Conservation (phyloP, 2,797 vertebrate species). For the Sebastes baramenuke region DNA sequence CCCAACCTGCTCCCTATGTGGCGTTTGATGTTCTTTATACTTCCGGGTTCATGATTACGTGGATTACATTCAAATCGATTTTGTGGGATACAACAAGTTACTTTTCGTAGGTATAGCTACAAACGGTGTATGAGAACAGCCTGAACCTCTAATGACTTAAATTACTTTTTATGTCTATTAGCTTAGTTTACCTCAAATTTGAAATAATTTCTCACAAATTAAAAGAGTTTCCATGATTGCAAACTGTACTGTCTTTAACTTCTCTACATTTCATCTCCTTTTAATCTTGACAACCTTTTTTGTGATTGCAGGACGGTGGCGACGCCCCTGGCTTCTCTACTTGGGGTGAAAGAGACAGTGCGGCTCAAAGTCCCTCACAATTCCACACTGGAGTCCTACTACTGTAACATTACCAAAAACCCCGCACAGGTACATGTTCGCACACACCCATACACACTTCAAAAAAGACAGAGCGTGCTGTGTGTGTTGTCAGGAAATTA, state of each 20-base stretch:
- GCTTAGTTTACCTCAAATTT: background rate
- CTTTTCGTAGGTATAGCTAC: too few species aligned
- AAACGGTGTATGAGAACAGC: too few species aligned
- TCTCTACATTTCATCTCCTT: background rate
- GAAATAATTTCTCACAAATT: background rate
- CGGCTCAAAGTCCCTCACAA: slow-evolving; percentile 86
- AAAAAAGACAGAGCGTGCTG: background rate
- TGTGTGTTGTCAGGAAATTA: background rate
- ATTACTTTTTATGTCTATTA: background rate
- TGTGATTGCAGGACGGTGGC: slow-evolving; percentile 84
- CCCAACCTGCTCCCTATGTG: too few species aligned
- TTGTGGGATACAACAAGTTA: too few species aligned
- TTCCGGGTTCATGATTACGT: too few species aligned
- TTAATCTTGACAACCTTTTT: background rate
- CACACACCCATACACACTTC: background rate
- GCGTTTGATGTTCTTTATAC: too few species aligned
- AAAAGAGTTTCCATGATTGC: background rate
- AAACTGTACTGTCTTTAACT: background rate
- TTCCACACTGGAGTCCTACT: slow-evolving; percentile 87
- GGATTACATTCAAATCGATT: too few species aligned
- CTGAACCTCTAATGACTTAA: background rate
- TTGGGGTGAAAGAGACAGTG: slow-evolving; percentile 90
- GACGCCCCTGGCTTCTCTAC: slow-evolving; percentile 85
- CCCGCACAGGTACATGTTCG: slow-evolving; percentile 87
- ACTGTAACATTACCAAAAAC: slow-evolving; percentile 84